Evolutionary conservation across 1,140 invertebrate species (phyloP), one percentile per base, ranked within the genome.

Genomic region (Calliphora vicina): DNA sequence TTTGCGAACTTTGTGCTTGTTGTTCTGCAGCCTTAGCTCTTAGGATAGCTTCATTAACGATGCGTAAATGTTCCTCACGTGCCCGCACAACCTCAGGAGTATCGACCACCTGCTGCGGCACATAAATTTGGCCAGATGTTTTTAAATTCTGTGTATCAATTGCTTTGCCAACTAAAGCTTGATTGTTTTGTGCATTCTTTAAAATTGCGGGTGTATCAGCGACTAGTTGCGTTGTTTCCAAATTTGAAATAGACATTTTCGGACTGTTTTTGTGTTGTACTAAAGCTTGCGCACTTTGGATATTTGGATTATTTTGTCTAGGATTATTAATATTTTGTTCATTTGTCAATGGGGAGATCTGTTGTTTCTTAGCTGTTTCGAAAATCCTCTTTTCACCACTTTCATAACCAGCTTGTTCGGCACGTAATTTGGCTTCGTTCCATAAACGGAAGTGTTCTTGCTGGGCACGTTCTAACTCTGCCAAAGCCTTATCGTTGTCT

Each of bases 61-160:
- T 74, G 74, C 85, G 85, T 1, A 89, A 83, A 74, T 89, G 88
- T 27, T 89, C 84, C 67, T 88, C 88, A 1, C 88, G 84, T 1
- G 88, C 88, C 1, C 80, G 84, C 25, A 86, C 84, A 23, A 89
- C 88, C 23, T 89, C 88, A 0, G 87, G 84, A 1, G 88, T 89
- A n/a, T 89, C 87, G 81, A 86, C 83, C 3, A 87, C 84, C 6
- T 82, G 45, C 25, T 67, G 50, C n/a, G 50, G 50, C 6, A 15
- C 45, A 17, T 35, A 8, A 35, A 5, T 35, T 20, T 72, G 71
- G 10, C 10, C 15, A 25, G 61, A n/a, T 6, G n/a, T 10, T 71
- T 71, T 71, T 8, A 17, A 23, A 12, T 26, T n/a, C 10, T 72
- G 71, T 0, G 23, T 23, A 9, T 5, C 13, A 20, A 12, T 17